A percentile compares a stretch with the other conserved stretches of the same genome.
phyloP scores from a whole-genome alignment of 2,797 vertebrate genomes.

The Gallinago nigripennis region DNA sequence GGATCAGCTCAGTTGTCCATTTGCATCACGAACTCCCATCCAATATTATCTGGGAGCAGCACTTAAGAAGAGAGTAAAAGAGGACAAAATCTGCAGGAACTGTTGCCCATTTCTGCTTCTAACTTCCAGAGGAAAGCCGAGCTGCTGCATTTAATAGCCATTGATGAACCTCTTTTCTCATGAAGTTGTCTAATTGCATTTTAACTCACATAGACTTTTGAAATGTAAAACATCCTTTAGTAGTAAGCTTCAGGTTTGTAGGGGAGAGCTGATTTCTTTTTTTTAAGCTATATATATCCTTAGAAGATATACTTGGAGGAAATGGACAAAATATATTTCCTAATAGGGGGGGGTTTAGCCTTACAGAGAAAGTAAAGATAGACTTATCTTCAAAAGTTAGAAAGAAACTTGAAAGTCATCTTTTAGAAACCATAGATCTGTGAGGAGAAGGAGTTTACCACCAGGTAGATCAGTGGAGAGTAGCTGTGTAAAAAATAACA shows the following conservation, averaged over 20 bases:
- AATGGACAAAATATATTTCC: not conserved
- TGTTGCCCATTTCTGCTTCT: not conserved
- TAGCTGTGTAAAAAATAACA: rapidly evolving
- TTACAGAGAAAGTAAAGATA: not conserved
- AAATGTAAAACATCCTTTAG: not conserved
- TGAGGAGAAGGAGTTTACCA: not conserved
- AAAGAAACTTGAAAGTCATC: not conserved
- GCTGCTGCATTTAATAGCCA: not conserved
- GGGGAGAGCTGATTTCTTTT: not conserved
- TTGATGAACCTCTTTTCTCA: not conserved
- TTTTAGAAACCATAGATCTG: not conserved
- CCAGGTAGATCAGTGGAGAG: not conserved
- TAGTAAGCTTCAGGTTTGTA: constrained; percentile 14
- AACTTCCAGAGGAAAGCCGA: not conserved
- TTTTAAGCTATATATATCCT: not conserved
- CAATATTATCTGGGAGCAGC: not conserved
- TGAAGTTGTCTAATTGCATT: not conserved
- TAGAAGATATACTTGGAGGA: not conserved
- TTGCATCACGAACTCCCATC: not conserved
- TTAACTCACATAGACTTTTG: not conserved
- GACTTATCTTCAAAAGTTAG: not conserved
- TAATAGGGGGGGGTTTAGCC: not conserved
- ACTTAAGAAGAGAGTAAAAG: not conserved
- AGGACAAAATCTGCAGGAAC: not conserved
- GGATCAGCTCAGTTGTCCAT: not conserved